These are phyloP conservation scores for Pseudopipra pipra DNA, from an alignment of 2,113 vertebrate species.

Conservation along the genomic window DNA sequence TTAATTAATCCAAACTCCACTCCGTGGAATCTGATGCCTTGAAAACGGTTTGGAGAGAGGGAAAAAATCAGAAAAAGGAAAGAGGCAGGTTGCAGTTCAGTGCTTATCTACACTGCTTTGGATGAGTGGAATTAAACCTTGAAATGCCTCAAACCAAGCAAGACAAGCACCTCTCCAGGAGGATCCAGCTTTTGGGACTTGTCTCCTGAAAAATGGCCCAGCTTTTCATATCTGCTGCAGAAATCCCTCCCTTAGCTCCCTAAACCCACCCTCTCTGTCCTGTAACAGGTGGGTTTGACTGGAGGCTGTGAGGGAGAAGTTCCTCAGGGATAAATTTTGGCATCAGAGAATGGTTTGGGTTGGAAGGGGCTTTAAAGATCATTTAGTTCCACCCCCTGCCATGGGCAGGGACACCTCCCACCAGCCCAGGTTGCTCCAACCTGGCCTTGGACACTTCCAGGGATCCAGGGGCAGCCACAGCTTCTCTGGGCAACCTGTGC, in stretches of 20 bases:
- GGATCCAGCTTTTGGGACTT: not conserved
- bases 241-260: not conserved
- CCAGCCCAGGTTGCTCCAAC: too few relatives aligned
- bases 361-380: not conserved
- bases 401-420: too few relatives aligned
- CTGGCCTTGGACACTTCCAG: too few relatives aligned
- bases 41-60: not conserved
- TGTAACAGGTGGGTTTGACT: not conserved
- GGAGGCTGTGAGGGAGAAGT: not conserved
- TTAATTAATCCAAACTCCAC: not conserved
- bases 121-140: not conserved
- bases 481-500: too few relatives aligned
- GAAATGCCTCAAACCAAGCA: not conserved
- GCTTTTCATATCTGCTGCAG: not conserved
- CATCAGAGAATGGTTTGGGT: not conserved
- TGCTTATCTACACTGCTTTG: not conserved
- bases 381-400: too few relatives aligned
- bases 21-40: not conserved
- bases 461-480: too few relatives aligned
- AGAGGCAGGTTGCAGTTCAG: not conserved
- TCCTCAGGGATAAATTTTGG: not conserved
- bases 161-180: not conserved
- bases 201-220: not conserved
- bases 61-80: too few relatives aligned
- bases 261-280: not conserved